A percentile compares a stretch with the other conserved stretches of the same genome.
phyloP scores from a whole-genome alignment of 2,888 invertebrate genomes.

The Orchestes rusci region DNA sequence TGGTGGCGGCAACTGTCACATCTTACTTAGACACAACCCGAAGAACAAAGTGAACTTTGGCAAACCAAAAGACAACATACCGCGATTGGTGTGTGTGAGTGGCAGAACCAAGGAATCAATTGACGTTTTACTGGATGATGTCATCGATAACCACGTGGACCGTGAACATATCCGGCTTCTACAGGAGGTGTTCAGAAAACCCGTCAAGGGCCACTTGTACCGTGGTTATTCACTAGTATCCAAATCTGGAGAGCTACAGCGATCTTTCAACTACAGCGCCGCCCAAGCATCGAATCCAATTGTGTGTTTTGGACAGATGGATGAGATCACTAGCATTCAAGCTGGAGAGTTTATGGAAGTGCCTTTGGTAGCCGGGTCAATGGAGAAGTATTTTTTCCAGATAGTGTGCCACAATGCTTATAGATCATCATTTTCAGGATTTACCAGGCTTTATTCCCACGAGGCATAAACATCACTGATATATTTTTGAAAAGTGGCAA shows the following conservation, averaged over 20 bases:
- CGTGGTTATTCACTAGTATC: constrained; percentile 60
- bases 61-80: constrained; percentile 59
- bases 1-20: constrained; percentile 80
- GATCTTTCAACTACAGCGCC: constrained; percentile 10
- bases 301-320: constrained; percentile 65
- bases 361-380: constrained; percentile 62
- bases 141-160: constrained; percentile 38
- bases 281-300: constrained; percentile 1
- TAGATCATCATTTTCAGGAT: constrained; percentile 4
- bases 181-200: constrained; percentile 28
- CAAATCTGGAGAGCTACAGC: constrained; percentile 33
- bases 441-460: constrained; percentile 58
- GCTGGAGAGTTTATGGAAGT: constrained; percentile 67
- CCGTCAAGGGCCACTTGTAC: constrained; percentile 32
- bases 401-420: not conserved
- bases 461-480: no score
- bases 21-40: constrained; percentile 54
- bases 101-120: constrained; percentile 76
- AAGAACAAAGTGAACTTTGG: constrained; percentile 54
- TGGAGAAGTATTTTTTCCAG: not conserved
- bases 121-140: constrained; percentile 55
- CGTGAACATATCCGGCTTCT: constrained; percentile 32
- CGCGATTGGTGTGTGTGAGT: constrained; percentile 65
- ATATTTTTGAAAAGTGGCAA: no score
- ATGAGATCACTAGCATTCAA: constrained; percentile 49